Base-by-base conservation (phyloP, 2,888 invertebrate species). In the Suillia variegata region DNA sequence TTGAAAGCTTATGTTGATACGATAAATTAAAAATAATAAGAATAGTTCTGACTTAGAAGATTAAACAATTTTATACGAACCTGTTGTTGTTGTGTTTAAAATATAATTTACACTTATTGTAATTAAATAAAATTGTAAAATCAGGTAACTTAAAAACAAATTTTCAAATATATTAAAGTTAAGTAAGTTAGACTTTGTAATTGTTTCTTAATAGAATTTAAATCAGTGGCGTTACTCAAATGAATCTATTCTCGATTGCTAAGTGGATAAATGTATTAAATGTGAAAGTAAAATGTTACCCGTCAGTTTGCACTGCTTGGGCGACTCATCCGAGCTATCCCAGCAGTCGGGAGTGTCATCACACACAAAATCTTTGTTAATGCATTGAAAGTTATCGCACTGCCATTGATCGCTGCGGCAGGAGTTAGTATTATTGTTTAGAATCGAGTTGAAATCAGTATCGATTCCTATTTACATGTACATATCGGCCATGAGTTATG, bases 311-410 rank as follows among this genome's bases (percentile, higher is more conserved):
- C 80, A 81, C 62, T 66, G 67, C 56, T 61, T 66, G 47, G 69
- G 63, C 56, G 66, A 70, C 73, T 89, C 89, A 74, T 89, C 89
- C 26, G 85, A 84, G 54, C 82, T 82, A 74, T 89, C 89, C 8
- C 68, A 62, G 79, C 90, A 91, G 79, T 91, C 87, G 17, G 58
- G 61, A 10, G 71, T 63, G 24, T 81, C 79, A 80, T 91, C 84
- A 80, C 91, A 89, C 67, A 83, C 78, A 75, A 84, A 84, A 62
- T 80, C 81, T 70, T 75, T 77, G 68, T 85, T 83, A 68, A 89
- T 87, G 82, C 89, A 89, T 78, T 84, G 80, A 74, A 85, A 86
- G 79, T 86, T 86, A 72, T 84, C 83, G 82, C 90, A 90, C 76
- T 84, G 85, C 85, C 87, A 89, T 63, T 82, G 83, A 70, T 84